Evolutionary conservation across 2,113 vertebrate species (phyloP).

Genomic region (Tyto alba): DNA sequence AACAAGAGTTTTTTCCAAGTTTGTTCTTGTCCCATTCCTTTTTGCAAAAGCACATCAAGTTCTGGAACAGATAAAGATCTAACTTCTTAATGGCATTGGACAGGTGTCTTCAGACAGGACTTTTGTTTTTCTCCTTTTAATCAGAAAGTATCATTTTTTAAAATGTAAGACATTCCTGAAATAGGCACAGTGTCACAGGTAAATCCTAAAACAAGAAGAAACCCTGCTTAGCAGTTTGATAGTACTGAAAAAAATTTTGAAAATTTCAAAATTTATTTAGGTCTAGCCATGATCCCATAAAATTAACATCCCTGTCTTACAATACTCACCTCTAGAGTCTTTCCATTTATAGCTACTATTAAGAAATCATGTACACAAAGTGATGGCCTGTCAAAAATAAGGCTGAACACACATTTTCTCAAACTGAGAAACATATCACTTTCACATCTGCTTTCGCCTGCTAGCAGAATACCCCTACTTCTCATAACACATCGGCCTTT

Average conservation of each 20-base stretch:
- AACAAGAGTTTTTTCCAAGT: not conserved
- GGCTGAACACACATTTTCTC: not conserved
- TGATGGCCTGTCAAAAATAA: not conserved
- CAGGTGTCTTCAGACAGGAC: not conserved
- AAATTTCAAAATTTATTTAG: not conserved
- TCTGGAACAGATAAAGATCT: not conserved
- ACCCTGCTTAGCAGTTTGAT: not conserved
- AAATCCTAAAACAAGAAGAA: not conserved
- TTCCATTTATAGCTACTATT: not conserved
- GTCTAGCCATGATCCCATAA: not conserved
- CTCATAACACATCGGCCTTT: not conserved
- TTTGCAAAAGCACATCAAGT: not conserved
- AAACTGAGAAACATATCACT: not conserved
- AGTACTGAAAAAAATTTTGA: not conserved
- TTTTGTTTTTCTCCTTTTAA: not conserved
- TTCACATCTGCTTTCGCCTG: not conserved
- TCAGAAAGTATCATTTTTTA: not conserved
- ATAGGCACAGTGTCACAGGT: not conserved
- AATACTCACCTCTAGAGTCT: not conserved
- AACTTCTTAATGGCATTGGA: not conserved
- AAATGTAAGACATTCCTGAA: not conserved
- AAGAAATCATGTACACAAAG: not conserved
- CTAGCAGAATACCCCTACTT: not conserved
- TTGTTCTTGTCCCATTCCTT: not conserved
- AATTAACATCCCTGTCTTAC: not conserved